These are phyloP conservation scores for Phataginus tricuspis DNA, from an alignment of 2,797 vertebrate genomes.

Conservation along the genomic window DNA sequence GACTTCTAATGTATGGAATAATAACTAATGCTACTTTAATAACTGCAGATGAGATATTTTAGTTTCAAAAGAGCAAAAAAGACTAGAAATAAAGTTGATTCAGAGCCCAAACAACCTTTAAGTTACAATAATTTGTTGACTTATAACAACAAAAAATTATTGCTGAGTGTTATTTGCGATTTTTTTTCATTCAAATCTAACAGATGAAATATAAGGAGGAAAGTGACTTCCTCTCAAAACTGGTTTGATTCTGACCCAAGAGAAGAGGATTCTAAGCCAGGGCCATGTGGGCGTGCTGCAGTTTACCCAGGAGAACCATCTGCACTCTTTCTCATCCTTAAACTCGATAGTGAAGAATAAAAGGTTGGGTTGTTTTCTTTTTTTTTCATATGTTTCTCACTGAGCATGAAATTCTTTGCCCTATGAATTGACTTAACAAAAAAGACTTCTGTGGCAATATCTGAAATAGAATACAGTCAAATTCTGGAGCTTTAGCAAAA, in stretches of 20 bases:
- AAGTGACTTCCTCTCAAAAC: not conserved
- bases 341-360: not conserved
- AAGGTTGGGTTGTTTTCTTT: not conserved
- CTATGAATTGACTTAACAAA: not conserved
- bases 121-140: slow-evolving; percentile 52
- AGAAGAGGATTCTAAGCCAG: not conserved
- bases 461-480: slow-evolving; percentile 15
- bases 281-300: not conserved
- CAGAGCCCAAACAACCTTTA: slow-evolving; percentile 50
- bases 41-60: slow-evolving; percentile 67
- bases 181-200: slow-evolving; percentile 46
- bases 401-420: slow-evolving; percentile 31
- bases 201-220: not conserved
- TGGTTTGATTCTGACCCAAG: not conserved
- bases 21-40: slow-evolving; percentile 53
- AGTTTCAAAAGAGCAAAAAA: slow-evolving; percentile 63
- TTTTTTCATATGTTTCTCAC: not conserved
- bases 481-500: not conserved
- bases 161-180: slow-evolving; percentile 20
- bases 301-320: not conserved
- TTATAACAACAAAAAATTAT: not conserved
- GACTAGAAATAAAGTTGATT: slow-evolving; percentile 63
- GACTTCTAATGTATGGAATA: slow-evolving; percentile 64
- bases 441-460: slow-evolving; percentile 9
- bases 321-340: not conserved